Percentiles rank a stretch among this genome's conserved stretches.
phyloP scores from a whole-genome alignment of 2,797 vertebrate genomes.

The Euthynnus affinis region DNA sequence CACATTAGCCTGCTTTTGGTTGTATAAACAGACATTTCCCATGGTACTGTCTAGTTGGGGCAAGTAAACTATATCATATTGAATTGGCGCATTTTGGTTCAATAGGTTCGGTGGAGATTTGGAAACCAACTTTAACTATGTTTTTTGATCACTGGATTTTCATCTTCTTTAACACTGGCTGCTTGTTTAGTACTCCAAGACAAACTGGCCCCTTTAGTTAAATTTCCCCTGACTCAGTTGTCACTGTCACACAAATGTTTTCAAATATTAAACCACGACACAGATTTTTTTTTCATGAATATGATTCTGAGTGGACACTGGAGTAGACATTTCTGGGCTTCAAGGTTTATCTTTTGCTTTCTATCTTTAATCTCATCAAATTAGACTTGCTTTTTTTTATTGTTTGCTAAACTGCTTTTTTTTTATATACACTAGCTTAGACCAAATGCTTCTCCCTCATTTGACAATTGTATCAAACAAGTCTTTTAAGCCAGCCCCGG shows the following conservation, averaged over 20 bases:
- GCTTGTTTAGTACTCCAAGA: constrained; percentile 24
- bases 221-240: constrained; percentile 34
- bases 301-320: constrained; percentile 33
- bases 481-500: constrained; percentile 29
- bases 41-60: background rate
- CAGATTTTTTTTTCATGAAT: constrained; percentile 23
- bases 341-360: constrained; percentile 57
- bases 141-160: constrained; percentile 19
- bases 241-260: constrained; percentile 36
- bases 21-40: constrained; percentile 8
- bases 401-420: constrained; percentile 17
- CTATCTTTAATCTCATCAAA: constrained; percentile 63
- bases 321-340: constrained; percentile 77
- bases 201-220: constrained; percentile 20
- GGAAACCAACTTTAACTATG: background rate
- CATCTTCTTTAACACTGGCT: constrained; percentile 41
- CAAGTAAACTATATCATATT: background rate
- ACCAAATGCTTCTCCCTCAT: constrained; percentile 21
- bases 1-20: background rate
- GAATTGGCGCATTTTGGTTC: constrained; percentile 15
- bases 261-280: constrained; percentile 38
- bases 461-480: constrained; percentile 22
- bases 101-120: constrained; percentile 6
- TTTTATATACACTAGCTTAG: constrained; percentile 8
- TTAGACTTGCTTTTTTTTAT: constrained; percentile 35